phyloP scores from a whole-genome alignment of 2,113 vertebrate genomes.

The Bufo gargarizans region DNA sequence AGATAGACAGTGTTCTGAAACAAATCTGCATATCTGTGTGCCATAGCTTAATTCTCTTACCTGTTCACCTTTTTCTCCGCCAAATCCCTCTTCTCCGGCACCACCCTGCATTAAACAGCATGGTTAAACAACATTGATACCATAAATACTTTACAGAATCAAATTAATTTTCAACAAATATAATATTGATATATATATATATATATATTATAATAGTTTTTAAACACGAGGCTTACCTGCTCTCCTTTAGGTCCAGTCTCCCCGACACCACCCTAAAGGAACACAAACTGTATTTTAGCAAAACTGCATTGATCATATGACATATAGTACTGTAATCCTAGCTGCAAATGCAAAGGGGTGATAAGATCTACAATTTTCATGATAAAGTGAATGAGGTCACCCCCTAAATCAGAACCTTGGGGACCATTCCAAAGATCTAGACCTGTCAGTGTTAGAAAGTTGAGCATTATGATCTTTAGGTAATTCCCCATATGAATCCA shows the following conservation, averaged over 20 bases:
- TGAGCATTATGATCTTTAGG: neutral
- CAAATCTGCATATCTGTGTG: neutral
- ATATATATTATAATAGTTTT: neutral
- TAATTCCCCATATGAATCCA: neutral
- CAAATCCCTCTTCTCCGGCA: slow-evolving; percentile 89
- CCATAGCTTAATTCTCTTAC: slow-evolving; percentile 72
- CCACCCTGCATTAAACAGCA: slow-evolving; percentile 75
- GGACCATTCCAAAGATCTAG: neutral
- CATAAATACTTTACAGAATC: slow-evolving; percentile 35
- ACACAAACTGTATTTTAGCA: slow-evolving; percentile 39
- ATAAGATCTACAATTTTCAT: neutral
- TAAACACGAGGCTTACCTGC: slow-evolving; percentile 76
- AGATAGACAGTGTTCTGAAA: neutral
- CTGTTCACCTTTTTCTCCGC: slow-evolving; percentile 86
- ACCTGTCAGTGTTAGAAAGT: neutral
- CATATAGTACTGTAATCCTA: neutral
- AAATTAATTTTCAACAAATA: neutral
- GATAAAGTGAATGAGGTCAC: neutral
- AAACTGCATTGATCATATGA: neutral
- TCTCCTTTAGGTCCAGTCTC: slow-evolving; percentile 90
- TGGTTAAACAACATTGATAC: slow-evolving; percentile 11
- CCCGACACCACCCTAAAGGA: slow-evolving; percentile 83
- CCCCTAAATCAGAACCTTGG: neutral
- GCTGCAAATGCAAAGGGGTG: neutral
- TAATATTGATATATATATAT: neutral